Evolutionary conservation across 2,888 invertebrate genomes (phyloP), one percentile per base, ranked within the genome.

Genomic region (Pharmacophagus antenor): DNA sequence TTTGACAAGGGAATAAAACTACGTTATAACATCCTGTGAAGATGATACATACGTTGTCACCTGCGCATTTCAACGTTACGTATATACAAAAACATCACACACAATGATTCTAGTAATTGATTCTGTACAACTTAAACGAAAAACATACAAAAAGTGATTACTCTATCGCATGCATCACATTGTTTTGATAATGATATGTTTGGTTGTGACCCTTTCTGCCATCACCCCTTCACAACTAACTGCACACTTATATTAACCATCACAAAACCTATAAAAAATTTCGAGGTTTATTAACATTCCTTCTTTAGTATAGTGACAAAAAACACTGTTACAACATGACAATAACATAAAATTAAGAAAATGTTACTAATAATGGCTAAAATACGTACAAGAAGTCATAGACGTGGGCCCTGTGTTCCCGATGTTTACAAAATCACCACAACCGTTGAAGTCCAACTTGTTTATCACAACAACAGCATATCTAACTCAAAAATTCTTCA

Each of bases 351-450:
- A 77, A 77, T 77, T 70, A 73, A 69, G 63, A 70, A 70, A 68
- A 66, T 73, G 74, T 70, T 69, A 76, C 67, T 69, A 72, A 70
- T 77, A 84, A 83, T 78, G 79, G 77, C 77, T 78, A 80, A 76
- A 82, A 89, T 86, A 89, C 89, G 79, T 83, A 90, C 90, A 82
- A 85, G 83, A 88, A 88, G 79, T 87, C 90, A 90, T 90, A 90
- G 90, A 90, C 90, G 90, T 89, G 89, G 87, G 86, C 67, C 80
- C 87, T 78, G 80, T 74, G 80, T 77, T 84, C 82, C 83, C 83
- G 87, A 87, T 89, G 90, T 89, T 88, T 88, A 90, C 88, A 86
- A 88, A 83, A 83, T 78, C 82, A 83, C 84, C 78, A 76, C 77
- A 76, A 77, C 76, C 79, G 77, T 76, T 70, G 70, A 73, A 76